Conservation (phyloP, 1,140 invertebrate species). For the Caerostris darwini region DNA sequence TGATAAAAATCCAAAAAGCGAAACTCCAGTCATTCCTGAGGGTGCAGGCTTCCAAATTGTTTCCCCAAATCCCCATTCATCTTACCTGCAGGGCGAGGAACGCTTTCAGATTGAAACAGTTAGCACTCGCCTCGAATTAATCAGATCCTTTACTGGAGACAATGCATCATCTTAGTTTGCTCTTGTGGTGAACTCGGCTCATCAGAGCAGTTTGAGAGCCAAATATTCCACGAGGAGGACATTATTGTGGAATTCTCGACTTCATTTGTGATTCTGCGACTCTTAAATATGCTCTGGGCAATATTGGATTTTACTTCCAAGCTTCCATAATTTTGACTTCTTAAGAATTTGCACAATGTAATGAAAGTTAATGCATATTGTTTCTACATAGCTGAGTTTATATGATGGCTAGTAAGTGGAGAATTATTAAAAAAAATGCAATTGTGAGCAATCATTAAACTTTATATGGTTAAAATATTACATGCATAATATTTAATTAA, state of each 20-base stretch:
- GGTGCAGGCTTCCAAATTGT: not conserved
- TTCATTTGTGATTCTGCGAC: slow-evolving; percentile 6
- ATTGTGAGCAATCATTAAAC: too few relatives aligned
- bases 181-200: not conserved
- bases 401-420: too few relatives aligned
- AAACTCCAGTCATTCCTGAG: not conserved
- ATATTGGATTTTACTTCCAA: not conserved
- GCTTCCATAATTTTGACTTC: not conserved
- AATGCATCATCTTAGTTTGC: slow-evolving; percentile 18
- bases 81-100: not conserved
- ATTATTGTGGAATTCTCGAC: not conserved
- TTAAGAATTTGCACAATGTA: too few relatives aligned
- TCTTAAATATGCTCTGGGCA: not conserved
- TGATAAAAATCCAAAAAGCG: not conserved
- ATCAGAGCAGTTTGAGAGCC: not conserved
- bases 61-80: slow-evolving; percentile 15
- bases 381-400: too few relatives aligned
- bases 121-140: not conserved
- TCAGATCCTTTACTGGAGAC: slow-evolving; percentile 12
- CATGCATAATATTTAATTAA: too few relatives aligned
- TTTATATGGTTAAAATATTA: too few relatives aligned
- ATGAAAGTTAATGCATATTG: too few relatives aligned
- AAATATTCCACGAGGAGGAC: slow-evolving; percentile 3
- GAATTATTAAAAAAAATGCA: too few relatives aligned
- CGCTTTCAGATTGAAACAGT: slow-evolving; percentile 6